Evolutionary conservation across 2,888 invertebrate genomes (phyloP), one percentile per base, ranked within the genome.

Genomic region (Acronicta psi): DNA sequence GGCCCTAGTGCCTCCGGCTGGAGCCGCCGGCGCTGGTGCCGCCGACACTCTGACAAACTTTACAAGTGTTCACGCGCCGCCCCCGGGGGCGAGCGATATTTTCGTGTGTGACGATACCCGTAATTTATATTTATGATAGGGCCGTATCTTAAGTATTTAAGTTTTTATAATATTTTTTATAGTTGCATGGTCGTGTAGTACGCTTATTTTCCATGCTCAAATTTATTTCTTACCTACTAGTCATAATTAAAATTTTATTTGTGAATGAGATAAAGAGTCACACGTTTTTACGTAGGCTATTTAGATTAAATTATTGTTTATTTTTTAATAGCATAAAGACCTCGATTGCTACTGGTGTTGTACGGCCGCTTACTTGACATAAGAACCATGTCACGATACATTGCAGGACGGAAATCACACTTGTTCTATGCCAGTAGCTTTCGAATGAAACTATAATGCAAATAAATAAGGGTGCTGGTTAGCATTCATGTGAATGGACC

Each of bases 151-250:
- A 81, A 77, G 72, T 81, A 75, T 82, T 85, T 86, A 87, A 84
- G 73, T 88, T 91, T 87, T 90, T 88, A 85, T 86, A 88, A 87
- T 87, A 87, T 88, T 92, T 92, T 91, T 91, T 91, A 91, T 92
- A 90, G 89, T 85, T 85, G 93, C 93, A 92, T 93, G 93, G 93
- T 89, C 87, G 82, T 86, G 83, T 92, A 90, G 87, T 88, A 88
- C 80, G 92, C 93, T 92, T 90, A 85, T 85, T 91, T 86, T 91
- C 93, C 93, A 92, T 93, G 94, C 94, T 93, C 93, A 93, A 93
- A 92, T 87, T 88, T 90, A 88, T 90, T 91, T 91, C 85, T 89
- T 93, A 93, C 88, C 88, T 87, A 83, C 93, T 94, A 94, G 94
- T 94, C 94, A 94, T 93, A 93, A 92, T 86, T 74, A 83, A 90